A percentile compares a stretch with the other conserved stretches of the same genome.
These are phyloP conservation scores for Lepilemur septentrionalis DNA, from an alignment of 2,797 vertebrate genomes.

Conservation along the genomic window DNA sequence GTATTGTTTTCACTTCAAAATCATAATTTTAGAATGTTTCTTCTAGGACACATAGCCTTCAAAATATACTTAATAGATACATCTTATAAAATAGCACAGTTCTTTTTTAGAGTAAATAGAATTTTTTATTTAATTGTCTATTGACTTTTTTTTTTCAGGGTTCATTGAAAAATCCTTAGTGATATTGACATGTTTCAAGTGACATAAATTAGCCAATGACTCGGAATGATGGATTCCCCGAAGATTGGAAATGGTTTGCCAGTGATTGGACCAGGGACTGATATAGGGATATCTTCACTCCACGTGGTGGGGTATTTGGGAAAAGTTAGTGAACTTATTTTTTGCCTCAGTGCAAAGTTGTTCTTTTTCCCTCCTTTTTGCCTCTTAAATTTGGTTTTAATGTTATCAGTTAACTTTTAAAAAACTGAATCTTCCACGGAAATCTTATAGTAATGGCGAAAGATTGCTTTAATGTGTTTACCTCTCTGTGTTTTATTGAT, in stretches of 20 bases:
- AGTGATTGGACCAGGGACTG: conserved; percentile 94
- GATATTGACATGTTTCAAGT: conserved; percentile 89
- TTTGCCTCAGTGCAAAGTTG: conserved; percentile 94
- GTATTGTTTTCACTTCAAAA: conserved; percentile 6
- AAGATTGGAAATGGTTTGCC: conserved; percentile 92
- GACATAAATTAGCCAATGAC: conserved; percentile 93
- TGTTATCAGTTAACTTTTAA: conserved; percentile 75
- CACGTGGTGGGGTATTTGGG: conserved; percentile 97
- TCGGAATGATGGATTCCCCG: conserved; percentile 87
- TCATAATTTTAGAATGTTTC: conserved; percentile 39
- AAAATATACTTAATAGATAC: neutral
- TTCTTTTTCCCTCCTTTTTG: conserved; percentile 79
- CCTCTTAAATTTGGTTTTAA: conserved; percentile 82
- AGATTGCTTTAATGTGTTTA: conserved; percentile 85
- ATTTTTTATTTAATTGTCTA: conserved; percentile 85
- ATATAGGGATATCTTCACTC: conserved; percentile 94
- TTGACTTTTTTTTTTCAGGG: conserved; percentile 89
- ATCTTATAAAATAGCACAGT: conserved; percentile 33
- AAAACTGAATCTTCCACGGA: conserved; percentile 86
- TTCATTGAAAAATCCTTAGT: conserved; percentile 87
- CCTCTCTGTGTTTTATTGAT: conserved; percentile 66
- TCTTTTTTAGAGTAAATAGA: conserved; percentile 65
- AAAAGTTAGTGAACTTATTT: conserved; percentile 99
- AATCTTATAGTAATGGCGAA: conserved; percentile 96
- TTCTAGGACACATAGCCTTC: neutral